These are phyloP conservation scores for Polyploca ridens DNA, from an alignment of 2,888 invertebrate species.

Conservation along the genomic window DNA sequence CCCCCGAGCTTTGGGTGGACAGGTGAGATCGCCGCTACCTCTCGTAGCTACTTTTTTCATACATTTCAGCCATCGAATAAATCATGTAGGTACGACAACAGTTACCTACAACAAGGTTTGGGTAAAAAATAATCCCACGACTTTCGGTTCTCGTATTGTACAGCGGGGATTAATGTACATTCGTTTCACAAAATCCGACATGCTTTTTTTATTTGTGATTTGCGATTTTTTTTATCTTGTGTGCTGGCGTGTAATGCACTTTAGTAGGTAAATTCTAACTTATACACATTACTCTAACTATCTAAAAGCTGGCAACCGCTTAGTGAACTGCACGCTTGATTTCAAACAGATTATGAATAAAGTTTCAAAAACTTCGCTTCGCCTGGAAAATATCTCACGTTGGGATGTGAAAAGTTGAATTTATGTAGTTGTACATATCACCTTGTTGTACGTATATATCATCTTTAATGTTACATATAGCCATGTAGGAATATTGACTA, in stretches of 20 bases:
- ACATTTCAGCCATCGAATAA: conserved; percentile 38
- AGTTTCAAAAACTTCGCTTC: too few relatives aligned
- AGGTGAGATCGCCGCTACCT: conserved; percentile 51
- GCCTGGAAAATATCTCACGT: too few relatives aligned
- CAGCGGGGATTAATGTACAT: conserved; percentile 1
- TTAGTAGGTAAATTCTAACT: not conserved
- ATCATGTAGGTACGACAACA: conserved; percentile 46
- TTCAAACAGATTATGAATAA: too few relatives aligned
- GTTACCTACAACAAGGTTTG: conserved; percentile 16
- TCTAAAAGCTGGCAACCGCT: too few relatives aligned
- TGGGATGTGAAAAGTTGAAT: too few relatives aligned
- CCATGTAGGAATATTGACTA: too few relatives aligned
- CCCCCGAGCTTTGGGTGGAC: conserved; percentile 56
- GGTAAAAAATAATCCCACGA: not conserved
- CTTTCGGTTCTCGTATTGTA: not conserved
- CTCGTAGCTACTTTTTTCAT: conserved; percentile 51
- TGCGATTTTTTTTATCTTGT: not conserved
- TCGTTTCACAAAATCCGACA: not conserved
- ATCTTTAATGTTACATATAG: too few relatives aligned
- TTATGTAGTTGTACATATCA: too few relatives aligned
- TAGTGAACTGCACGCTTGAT: too few relatives aligned
- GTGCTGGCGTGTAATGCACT: not conserved
- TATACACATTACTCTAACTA: not conserved
- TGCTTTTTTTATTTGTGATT: not conserved
- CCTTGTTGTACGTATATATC: too few relatives aligned